A percentile compares a stretch with the other conserved stretches of the same genome.
Evolutionary conservation across 2,888 invertebrate genomes (phyloP).

Genomic region (Drosophila demipolita): DNA sequence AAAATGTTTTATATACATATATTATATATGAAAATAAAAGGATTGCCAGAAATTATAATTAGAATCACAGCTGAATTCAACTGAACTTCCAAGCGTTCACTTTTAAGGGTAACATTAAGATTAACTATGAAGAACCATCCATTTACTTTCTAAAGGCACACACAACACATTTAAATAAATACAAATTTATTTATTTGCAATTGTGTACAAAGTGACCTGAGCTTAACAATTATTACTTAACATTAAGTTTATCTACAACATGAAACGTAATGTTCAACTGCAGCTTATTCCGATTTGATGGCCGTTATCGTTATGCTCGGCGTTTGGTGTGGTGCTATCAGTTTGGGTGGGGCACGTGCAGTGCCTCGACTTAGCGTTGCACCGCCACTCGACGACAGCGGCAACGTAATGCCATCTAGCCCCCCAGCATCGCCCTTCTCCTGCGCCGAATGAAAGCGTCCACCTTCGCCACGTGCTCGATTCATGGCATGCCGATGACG

Average conservation of each 20-base stretch:
- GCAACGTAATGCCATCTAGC: constrained; percentile 50
- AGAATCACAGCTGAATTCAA: background rate
- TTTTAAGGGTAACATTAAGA: background rate
- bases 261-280: background rate
- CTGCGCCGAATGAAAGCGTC: constrained; percentile 93
- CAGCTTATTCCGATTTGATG: constrained; percentile 77
- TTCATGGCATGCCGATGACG: constrained; percentile 99
- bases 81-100: background rate
- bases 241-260: constrained; percentile 52
- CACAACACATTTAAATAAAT: constrained; percentile 52
- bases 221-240: constrained; percentile 42
- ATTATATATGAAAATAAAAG: background rate
- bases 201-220: constrained; percentile 45
- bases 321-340: constrained; percentile 84
- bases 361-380: constrained; percentile 67
- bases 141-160: background rate
- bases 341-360: constrained; percentile 81
- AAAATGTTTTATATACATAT: background rate
- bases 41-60: background rate
- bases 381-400: constrained; percentile 58
- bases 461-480: constrained; percentile 97
- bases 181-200: constrained; percentile 62
- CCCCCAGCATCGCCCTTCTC: constrained; percentile 73
- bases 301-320: constrained; percentile 84
- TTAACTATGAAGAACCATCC: background rate